phyloP scores from a whole-genome alignment of 1,140 invertebrate genomes.

The Pogonomyrmex californicus region DNA sequence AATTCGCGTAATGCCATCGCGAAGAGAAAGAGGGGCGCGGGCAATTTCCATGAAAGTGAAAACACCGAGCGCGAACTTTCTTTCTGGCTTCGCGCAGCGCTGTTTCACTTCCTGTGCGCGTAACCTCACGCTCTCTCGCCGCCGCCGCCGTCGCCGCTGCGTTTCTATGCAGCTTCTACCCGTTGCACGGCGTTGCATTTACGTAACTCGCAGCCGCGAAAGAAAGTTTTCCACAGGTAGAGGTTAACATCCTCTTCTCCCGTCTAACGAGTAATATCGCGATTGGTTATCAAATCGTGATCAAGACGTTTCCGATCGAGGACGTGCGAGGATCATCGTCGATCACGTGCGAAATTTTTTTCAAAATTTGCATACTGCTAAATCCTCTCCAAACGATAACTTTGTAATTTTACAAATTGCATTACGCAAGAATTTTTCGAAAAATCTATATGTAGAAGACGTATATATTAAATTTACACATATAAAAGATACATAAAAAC shows the following conservation, averaged over 20 bases:
- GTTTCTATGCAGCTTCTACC: constrained; percentile 76
- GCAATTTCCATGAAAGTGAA: constrained; percentile 87
- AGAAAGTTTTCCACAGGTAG: constrained; percentile 81
- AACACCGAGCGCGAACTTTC: constrained; percentile 86
- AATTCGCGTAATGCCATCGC: constrained; percentile 74
- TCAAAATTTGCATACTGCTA: neutral
- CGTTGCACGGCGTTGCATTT: constrained; percentile 69
- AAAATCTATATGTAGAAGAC: neutral
- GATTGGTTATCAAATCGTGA: neutral
- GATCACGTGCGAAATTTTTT: neutral
- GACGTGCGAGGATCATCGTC: neutral
- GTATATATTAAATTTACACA: too few species aligned
- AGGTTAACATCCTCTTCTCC: constrained; percentile 83
- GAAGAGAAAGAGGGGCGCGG: constrained; percentile 45
- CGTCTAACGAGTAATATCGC: constrained; percentile 21
- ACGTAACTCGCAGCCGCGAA: constrained; percentile 81
- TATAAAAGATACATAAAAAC: too few species aligned
- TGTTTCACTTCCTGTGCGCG: constrained; percentile 87
- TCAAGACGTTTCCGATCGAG: constrained; percentile 38
- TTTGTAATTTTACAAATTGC: neutral
- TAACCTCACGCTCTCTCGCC: constrained; percentile 76
- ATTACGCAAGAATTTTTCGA: neutral
- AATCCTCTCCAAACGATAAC: neutral
- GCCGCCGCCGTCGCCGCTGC: constrained; percentile 43
- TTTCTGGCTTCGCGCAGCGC: constrained; percentile 81